Evolutionary conservation across 2,113 vertebrate genomes (phyloP), one percentile per base, ranked within the genome.

Genomic region (Caracal caracal): DNA sequence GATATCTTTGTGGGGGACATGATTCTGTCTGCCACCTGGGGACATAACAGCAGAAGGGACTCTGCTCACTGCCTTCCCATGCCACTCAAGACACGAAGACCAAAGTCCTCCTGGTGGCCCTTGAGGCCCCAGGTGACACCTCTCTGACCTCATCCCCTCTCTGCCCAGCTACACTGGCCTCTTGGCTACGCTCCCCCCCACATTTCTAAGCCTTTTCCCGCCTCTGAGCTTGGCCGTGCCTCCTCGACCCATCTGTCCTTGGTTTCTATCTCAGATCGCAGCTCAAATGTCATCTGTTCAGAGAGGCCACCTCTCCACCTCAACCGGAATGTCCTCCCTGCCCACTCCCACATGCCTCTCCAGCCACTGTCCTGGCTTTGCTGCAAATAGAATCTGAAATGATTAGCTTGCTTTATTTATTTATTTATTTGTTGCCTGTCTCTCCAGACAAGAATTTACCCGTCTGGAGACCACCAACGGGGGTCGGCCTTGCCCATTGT

Each of bases 191-290:
- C 43, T 43, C 37, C 65, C 92, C 56, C 47, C 19, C 26, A 53
- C 15, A 35, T 56, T 22, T 59, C 56, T 49, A n/a, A 84, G 68
- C 37, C 90, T 84, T 63, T 81, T 85, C 78, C 13, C 7, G 37
- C 49, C 56, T 61, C 68, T 12, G 16, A 82, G 78, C n/a, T 93
- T 56, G 61, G 43, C 56, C 10, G n/a, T 76, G 47, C 71, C 51
- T 80, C 33, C 40, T n/a, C 2, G 20, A 33, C 80, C 30, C 49
- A 10, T 26, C 20, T 49, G 78, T 88, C 88, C 70, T 84, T 65
- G 86, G 51, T 79, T 86, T 93, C 71, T 68, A 35, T 63, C 87
- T 97, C 76, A 6, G n/a, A 56, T 87, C 86, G 49, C 65, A 73
- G 94, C 85, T 96, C 61, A 79, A 63, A 79, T 79, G 85, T 90